Percentiles rank a stretch among this genome's conserved stretches.
Evolutionary conservation across 2,797 vertebrate species (phyloP).

Genomic region (Tapirus indicus): DNA sequence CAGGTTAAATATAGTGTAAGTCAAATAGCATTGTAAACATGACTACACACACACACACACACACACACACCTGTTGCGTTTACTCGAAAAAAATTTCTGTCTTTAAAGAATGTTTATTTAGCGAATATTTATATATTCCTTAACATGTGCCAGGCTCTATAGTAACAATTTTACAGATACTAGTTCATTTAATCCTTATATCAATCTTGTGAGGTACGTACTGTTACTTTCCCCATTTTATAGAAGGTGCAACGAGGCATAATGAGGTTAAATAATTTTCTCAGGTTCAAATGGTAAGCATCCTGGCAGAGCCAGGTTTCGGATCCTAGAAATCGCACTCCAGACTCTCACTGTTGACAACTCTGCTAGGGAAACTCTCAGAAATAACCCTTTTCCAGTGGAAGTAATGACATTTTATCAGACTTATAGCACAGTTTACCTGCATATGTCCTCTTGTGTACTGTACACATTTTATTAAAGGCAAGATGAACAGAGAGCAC

Average conservation of each 20-base stretch:
- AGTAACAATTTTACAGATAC: background rate
- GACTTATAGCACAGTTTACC: background rate
- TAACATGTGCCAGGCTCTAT: background rate
- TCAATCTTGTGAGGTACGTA: background rate
- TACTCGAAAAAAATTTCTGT: background rate
- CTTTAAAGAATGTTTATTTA: background rate
- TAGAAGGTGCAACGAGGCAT: background rate
- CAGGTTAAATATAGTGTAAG: background rate
- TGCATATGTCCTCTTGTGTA: background rate
- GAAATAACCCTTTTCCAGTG: background rate
- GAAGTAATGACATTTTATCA: background rate
- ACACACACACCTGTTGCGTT: background rate
- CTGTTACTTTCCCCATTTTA: background rate
- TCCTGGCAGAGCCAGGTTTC: background rate
- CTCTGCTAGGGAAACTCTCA: background rate
- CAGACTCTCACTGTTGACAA: background rate
- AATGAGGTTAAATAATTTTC: background rate
- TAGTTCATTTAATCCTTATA: background rate
- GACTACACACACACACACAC: background rate
- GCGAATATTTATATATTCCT: background rate
- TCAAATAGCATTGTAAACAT: background rate
- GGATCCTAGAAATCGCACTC: background rate
- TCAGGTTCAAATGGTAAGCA: background rate
- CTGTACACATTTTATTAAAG: background rate
- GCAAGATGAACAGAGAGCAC: background rate